Conservation (phyloP, 2,797 vertebrate genomes). For the Periophthalmus magnuspinnatus region DNA sequence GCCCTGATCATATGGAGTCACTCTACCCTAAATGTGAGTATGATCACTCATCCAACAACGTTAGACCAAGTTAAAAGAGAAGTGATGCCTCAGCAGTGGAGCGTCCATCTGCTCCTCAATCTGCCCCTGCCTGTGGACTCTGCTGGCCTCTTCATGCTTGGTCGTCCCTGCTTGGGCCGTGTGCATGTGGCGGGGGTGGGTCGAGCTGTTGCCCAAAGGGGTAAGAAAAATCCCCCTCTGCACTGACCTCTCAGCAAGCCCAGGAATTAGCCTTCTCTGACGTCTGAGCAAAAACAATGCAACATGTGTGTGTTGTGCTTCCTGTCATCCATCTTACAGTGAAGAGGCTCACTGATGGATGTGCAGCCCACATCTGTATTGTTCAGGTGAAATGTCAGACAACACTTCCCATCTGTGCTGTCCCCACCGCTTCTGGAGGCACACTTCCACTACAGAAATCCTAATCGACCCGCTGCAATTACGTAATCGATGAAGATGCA, state of each 20-base stretch:
- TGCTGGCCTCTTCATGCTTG: constrained; percentile 51
- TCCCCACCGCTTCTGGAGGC: not conserved
- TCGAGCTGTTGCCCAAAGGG: constrained; percentile 37
- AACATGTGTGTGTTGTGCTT: constrained; percentile 56
- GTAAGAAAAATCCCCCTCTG: constrained; percentile 36
- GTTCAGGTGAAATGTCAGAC: constrained; percentile 20
- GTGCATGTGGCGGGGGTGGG: constrained; percentile 1
- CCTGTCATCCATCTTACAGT: constrained; percentile 61
- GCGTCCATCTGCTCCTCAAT: constrained; percentile 37
- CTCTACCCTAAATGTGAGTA: not conserved
- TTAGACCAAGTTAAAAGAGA: not conserved
- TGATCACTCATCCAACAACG: not conserved
- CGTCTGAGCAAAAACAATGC: constrained; percentile 57
- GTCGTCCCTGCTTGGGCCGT: constrained; percentile 33
- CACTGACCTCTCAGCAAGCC: constrained; percentile 54
- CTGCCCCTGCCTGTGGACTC: constrained; percentile 48
- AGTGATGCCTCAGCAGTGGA: constrained; percentile 12
- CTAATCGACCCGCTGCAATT: not conserved
- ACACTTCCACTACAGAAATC: not conserved
- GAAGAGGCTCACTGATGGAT: constrained; percentile 21
- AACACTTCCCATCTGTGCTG: constrained; percentile 20
- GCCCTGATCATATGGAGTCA: not conserved
- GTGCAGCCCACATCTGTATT: constrained; percentile 39
- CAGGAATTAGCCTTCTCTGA: constrained; percentile 52
- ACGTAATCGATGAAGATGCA: no score